Percentiles rank a stretch among this genome's conserved stretches.
Evolutionary conservation across 2,113 vertebrate genomes (phyloP).

Genomic region (Thermophis baileyi): DNA sequence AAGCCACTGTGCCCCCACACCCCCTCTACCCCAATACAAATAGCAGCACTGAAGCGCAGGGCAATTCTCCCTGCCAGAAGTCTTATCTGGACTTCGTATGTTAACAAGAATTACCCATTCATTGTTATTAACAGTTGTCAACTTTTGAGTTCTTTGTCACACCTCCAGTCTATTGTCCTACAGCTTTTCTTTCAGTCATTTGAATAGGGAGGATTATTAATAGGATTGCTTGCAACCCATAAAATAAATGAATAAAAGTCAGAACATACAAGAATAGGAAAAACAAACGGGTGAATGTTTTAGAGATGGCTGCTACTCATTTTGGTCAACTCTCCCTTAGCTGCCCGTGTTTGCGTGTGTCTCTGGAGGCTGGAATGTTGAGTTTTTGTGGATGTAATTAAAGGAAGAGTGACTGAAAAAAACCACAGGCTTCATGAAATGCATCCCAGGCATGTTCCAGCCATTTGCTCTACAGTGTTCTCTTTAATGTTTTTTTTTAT

Average conservation of each 20-base stretch:
- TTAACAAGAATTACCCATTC: not conserved
- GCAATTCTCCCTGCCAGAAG: not conserved
- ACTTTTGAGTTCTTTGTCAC: not conserved
- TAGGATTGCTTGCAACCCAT: not conserved
- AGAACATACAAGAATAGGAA: not conserved
- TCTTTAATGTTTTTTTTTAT: slow-evolving; percentile 4
- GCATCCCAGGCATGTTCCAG: slow-evolving; percentile 37
- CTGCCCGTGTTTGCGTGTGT: not conserved
- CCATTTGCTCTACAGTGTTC: not conserved
- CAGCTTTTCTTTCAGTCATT: not conserved
- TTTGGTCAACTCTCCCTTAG: not conserved
- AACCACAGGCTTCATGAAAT: not conserved
- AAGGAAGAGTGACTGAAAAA: not conserved
- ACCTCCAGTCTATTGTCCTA: not conserved
- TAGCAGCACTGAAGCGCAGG: not conserved
- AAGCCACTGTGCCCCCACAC: not conserved
- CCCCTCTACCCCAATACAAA: not conserved
- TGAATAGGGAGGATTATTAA: not conserved
- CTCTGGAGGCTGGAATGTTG: not conserved
- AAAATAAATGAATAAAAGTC: not conserved
- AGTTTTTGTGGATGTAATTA: slow-evolving; percentile 7
- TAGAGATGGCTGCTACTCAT: not conserved
- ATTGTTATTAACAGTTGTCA: not conserved
- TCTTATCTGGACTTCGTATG: not conserved
- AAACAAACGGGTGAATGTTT: not conserved